Conservation (phyloP, 2,797 vertebrate species). For the Brachyrhaphis roseni region DNA sequence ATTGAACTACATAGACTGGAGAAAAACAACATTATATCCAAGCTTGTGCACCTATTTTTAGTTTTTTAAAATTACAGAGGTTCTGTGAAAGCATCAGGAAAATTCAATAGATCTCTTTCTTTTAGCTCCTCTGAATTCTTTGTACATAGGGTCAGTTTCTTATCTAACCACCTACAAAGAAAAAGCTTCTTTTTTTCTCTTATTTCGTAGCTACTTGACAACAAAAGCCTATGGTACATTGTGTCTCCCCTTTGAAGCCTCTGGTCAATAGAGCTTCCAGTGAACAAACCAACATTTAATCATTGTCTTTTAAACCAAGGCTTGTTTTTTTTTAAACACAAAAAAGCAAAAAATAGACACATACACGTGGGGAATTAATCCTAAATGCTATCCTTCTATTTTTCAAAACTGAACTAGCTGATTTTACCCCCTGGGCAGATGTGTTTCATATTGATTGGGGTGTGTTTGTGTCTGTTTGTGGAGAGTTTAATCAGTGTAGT, state of each 20-base stretch:
- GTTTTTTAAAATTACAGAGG: background rate
- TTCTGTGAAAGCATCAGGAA: background rate
- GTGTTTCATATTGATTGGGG: background rate
- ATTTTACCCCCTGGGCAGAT: background rate
- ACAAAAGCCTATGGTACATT: background rate
- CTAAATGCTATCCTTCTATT: background rate
- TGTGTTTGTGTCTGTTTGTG: constrained; percentile 25
- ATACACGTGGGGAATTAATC: background rate
- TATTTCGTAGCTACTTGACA: background rate
- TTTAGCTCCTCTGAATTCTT: background rate
- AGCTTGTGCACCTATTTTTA: too few species aligned
- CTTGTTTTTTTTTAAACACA: background rate
- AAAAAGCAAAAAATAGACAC: background rate
- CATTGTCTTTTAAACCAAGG: background rate
- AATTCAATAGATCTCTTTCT: background rate
- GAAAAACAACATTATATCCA: background rate
- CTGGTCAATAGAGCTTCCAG: background rate
- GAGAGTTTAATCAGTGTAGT: constrained; percentile 10
- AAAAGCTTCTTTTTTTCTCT: background rate
- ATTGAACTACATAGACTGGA: background rate
- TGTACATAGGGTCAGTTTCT: background rate
- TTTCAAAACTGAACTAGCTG: background rate
- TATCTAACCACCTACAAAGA: background rate
- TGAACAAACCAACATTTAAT: background rate
- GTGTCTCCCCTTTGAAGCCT: background rate